A percentile compares a stretch with the other conserved stretches of the same genome.
Evolutionary conservation across 2,113 vertebrate genomes (phyloP).

Genomic region (Sakesphorus luctuosus): DNA sequence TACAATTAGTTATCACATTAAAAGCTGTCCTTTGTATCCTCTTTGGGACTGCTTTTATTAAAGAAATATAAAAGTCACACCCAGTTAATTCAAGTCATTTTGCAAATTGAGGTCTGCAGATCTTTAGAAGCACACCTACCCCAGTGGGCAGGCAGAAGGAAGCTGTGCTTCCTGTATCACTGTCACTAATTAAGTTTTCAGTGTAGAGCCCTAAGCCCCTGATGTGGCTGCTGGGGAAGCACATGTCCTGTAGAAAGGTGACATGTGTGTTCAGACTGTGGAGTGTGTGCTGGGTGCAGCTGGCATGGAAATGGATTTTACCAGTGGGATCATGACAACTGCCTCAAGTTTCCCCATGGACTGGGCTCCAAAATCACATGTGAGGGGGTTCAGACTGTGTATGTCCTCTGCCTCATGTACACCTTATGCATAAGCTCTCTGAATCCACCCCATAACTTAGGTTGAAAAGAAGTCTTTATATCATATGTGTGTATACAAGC

Average conservation of each 20-base stretch:
- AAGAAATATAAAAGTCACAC: not conserved
- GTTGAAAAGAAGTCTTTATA: not conserved
- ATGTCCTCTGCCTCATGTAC: not conserved
- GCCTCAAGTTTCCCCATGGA: not conserved
- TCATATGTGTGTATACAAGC: not conserved
- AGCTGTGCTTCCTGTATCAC: not conserved
- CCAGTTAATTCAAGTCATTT: not conserved
- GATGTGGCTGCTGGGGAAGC: not conserved
- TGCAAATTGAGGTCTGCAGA: not conserved
- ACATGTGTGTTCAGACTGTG: not conserved
- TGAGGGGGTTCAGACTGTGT: not conserved
- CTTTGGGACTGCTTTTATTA: not conserved
- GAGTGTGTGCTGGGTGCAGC: not conserved
- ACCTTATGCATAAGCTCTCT: not conserved
- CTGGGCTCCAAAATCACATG: not conserved
- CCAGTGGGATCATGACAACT: not conserved
- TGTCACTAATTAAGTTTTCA: accelerated
- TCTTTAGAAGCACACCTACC: not conserved
- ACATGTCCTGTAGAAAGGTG: not conserved
- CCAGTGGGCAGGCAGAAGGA: not conserved
- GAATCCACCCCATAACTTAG: not conserved
- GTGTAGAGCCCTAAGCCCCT: not conserved
- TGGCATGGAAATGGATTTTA: not conserved
- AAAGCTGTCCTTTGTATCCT: not conserved
- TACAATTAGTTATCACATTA: not conserved